Base-by-base conservation (phyloP, 2,888 invertebrate species). In the Hedychridium roseum region DNA sequence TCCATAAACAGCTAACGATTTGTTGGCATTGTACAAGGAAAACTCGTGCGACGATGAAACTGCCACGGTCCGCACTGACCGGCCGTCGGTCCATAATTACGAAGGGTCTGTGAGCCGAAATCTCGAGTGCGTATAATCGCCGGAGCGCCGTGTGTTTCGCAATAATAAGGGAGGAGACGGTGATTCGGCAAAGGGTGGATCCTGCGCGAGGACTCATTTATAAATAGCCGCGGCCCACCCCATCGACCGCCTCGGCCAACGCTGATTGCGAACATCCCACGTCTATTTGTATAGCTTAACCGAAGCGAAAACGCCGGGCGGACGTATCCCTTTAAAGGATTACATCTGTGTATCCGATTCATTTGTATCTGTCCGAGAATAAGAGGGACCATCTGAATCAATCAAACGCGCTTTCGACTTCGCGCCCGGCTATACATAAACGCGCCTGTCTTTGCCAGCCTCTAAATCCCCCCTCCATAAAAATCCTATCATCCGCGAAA, bases 281-380 rank as follows among this genome's bases (percentile, higher is more conserved):
- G 61, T 73, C 73, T 74, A 73, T 78, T 78, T 78, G 70, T 75
- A 73, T 69, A 73, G 73, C 73, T 75, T 71, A 76, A 77, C 74
- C 70, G 71, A 71, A 70, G 65, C 72, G 72, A 74, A n/a, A 68
- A 72, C 72, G 72, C 65, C 70, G 71, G 54, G 68, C 61, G 66
- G 68, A 70, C 71, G 58, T 63, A 75, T 76, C 76, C 74, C 71
- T 77, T 75, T 76, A 76, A 75, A 73, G 77, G 78, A 77, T 78
- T 76, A 78, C 71, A 63, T 64, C 66, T 60, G 66, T 68, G 62
- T 63, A 64, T 71, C 68, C 73, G 71, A 73, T 76, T 75, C 76
- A 76, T 77, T 77, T 77, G 73, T 78, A 76, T 74, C 76, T 73
- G 75, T 77, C 76, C 64, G 62, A 47, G 69, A 54, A 70, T 67